Base-by-base conservation (phyloP, 1,140 invertebrate species). In the Eueides isabella region DNA sequence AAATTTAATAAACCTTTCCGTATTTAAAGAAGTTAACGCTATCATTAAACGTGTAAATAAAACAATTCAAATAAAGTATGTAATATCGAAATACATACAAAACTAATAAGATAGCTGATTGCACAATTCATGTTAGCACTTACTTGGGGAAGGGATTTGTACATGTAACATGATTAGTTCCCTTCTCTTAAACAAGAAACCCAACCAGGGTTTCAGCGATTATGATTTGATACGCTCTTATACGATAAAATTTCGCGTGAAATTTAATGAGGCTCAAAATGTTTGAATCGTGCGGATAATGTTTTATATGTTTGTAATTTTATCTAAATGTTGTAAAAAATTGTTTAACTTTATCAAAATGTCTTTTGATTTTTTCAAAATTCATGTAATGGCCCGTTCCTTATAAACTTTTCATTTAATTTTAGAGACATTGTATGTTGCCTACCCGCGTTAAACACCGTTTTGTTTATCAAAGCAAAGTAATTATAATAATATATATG, bases 41-140 rank as follows among this genome's bases (percentile, higher is more conserved):
- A 38, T 28, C 31, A 67, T 28, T 31, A 23, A 29, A 26, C 1
- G 31, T 31, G 31, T 31, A 31, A 31, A 31, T 31, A 31, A 5
- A 44, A 0, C 41, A 44, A 5, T 19, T 16, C 6, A 0, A 44
- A 6, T 19, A 44, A 44, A 44, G 41, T 19, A n/a, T n/a, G n/a
- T 41, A 26, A 26, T 48, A 68, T 68, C 41, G 16, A 31, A 65
- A 74, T 61, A 61, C 61, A 33, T 61, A 33, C 23, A 71, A 35
- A 38, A 62, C 68, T 30, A 71, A 75, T 67, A 62, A 75, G 74
- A 75, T 75, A 75, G 28, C 16, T 48, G 23, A 62, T 75, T 67
- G 67, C 74, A 71, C 55, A 71, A 75, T 71, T 33, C 61, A 12
- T 26, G 30, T 26, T 31, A 63, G 29, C 31, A 70, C n/a, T n/a